These are phyloP conservation scores for Microvelia longipes DNA, from an alignment of 1,140 invertebrate genomes.

Conservation along the genomic window DNA sequence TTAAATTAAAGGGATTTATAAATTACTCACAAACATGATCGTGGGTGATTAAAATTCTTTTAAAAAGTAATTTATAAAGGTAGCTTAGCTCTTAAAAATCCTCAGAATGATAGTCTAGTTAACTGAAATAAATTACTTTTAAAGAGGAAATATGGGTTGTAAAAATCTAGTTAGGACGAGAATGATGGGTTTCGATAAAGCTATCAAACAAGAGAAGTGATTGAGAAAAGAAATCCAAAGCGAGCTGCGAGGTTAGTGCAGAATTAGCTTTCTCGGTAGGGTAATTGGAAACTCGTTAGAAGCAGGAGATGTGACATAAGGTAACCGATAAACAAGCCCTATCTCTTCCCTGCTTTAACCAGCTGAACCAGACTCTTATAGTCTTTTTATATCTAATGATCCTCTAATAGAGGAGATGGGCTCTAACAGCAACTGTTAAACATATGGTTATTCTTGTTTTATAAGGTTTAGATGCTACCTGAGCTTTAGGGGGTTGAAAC, in stretches of 20 bases:
- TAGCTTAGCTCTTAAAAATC: too few species aligned
- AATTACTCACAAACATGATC: too few species aligned
- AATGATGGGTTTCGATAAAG: background rate
- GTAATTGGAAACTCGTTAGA: background rate
- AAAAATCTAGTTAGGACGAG: background rate
- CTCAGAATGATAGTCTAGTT: too few species aligned
- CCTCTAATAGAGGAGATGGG: background rate
- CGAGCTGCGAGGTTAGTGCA: background rate
- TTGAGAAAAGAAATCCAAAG: background rate
- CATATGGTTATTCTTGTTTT: background rate
- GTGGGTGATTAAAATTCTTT: too few species aligned
- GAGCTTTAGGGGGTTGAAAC: background rate
- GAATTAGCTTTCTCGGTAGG: background rate
- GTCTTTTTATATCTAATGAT: background rate
- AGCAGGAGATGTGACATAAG: background rate
- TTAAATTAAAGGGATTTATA: too few species aligned
- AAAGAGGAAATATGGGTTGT: too few species aligned
- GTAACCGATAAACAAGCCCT: background rate
- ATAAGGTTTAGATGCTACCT: background rate
- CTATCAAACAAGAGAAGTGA: background rate
- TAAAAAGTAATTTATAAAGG: too few species aligned
- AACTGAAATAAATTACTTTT: too few species aligned
- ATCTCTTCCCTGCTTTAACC: background rate
- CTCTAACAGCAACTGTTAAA: background rate
- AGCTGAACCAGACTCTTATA: background rate